Evolutionary conservation across 2,888 invertebrate genomes (phyloP), one percentile per base, ranked within the genome.

Genomic region (Syritta pipiens): DNA sequence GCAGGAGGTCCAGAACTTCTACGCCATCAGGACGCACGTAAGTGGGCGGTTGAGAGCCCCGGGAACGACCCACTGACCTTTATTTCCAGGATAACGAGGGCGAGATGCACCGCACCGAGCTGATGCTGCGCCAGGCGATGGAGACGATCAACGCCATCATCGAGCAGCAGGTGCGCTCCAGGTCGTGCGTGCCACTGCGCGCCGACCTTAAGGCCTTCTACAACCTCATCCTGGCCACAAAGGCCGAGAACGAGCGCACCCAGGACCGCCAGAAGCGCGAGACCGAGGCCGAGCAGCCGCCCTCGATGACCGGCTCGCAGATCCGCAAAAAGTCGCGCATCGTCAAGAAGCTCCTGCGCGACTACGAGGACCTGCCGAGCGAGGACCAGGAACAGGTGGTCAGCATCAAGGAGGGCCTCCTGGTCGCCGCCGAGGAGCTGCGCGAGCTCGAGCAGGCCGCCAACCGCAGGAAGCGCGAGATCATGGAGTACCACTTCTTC

Each of bases 201-300:
- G 82, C 85, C 0, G 86, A 88, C 68, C 81, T 89, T 0, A 68
- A 83, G 19, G 77, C 84, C 0, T 89, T 89, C 68, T 89, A 88
- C 59, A 83, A 86, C 5, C 48, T 84, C 2, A 85, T 89, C 0
- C 26, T 88, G 0, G 77, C 77, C 19, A 82, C 83, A 0, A 83
- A 83, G 14, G 71, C 74, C 3, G 84, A 85, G 37, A 85, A 84
- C 35, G 82, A 85, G 1, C 60, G 35, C 1, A 4, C 22, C 1
- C 82, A 82, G 32, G 19, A 51, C 9, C 85, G 88, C 0, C 83
- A 82, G 9, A 87, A 86, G 32, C 84, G 86, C 0, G 83, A 84
- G 3, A 69, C 59, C 5, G 20, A 83, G 3, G 51, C 59, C 17
- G 67, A 81, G 3, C 82, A 84, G 10, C 51, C 82, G 7, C 81